phyloP scores from a whole-genome alignment of 2,888 invertebrate genomes.

The Lampropteryx suffumata region DNA sequence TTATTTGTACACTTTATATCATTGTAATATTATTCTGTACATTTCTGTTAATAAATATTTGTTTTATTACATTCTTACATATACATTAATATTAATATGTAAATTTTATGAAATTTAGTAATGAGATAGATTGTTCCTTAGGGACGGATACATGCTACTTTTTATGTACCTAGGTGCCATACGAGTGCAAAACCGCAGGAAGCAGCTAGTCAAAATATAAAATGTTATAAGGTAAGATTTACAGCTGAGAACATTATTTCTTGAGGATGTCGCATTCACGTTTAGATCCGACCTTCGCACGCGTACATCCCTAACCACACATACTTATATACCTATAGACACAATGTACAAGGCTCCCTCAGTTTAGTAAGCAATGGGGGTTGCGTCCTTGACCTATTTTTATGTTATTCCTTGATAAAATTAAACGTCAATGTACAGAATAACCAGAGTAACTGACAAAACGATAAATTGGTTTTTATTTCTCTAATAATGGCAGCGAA shows the following conservation, averaged over 20 bases:
- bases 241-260: slow-evolving; percentile 15
- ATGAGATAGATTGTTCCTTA: no score
- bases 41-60: no score
- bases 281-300: slow-evolving; percentile 12
- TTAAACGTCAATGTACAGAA: slow-evolving; percentile 35
- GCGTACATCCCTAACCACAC: slow-evolving; percentile 14
- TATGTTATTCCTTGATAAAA: slow-evolving; percentile 34
- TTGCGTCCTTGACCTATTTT: slow-evolving; percentile 37
- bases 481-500: slow-evolving; percentile 1
- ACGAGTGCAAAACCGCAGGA: no score
- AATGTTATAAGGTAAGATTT: no score
- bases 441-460: slow-evolving; percentile 18
- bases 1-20: no score
- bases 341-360: slow-evolving; percentile 28
- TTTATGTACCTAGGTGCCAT: no score
- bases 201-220: no score
- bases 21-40: no score
- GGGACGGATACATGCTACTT: no score
- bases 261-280: slow-evolving; percentile 19
- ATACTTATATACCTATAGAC: slow-evolving; percentile 3
- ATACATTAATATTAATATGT: no score
- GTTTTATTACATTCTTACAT: no score
- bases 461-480: slow-evolving; percentile 25
- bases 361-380: slow-evolving; percentile 34
- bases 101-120: no score